A percentile compares a stretch with the other conserved stretches of the same genome.
phyloP scores from a whole-genome alignment of 2,888 invertebrate species.

The Lasioglossum zephyrum region DNA sequence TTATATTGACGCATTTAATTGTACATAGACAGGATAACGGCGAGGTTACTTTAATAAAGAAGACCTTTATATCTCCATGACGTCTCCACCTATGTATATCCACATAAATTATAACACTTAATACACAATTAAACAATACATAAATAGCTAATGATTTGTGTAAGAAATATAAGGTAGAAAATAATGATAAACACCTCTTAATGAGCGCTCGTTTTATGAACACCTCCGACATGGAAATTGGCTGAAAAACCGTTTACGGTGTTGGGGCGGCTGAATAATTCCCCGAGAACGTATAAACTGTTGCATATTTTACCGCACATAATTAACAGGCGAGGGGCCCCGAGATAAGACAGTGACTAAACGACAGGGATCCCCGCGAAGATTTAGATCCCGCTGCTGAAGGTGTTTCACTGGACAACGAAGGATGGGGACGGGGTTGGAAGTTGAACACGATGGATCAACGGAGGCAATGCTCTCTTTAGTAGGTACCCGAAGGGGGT shows the following conservation, averaged over 20 bases:
- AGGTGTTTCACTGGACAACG: slow-evolving; percentile 35
- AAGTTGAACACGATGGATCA: slow-evolving; percentile 56
- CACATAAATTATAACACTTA: too few relatives aligned
- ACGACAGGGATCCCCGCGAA: slow-evolving; percentile 25
- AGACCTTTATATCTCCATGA: too few relatives aligned
- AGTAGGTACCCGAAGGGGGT: slow-evolving; percentile 63
- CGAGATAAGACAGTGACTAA: not conserved
- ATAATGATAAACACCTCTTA: not conserved
- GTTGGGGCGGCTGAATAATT: not conserved
- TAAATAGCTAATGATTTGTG: not conserved
- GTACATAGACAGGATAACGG: too few relatives aligned
- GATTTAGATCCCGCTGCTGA: slow-evolving; percentile 25
- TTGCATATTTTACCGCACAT: not conserved
- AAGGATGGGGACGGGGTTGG: slow-evolving; percentile 20
- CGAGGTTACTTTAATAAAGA: too few relatives aligned
- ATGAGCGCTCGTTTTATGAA: not conserved
- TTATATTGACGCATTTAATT: too few relatives aligned
- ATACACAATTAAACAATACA: not conserved
- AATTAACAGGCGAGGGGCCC: slow-evolving; percentile 7
- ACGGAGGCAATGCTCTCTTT: slow-evolving; percentile 46
- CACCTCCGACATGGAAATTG: not conserved
- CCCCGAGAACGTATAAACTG: not conserved
- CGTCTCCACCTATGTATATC: too few relatives aligned
- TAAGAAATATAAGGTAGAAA: not conserved
- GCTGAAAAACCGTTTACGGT: not conserved